Percentiles rank a stretch among this genome's conserved stretches.
These are phyloP conservation scores for Dysmachus trigonus DNA, from an alignment of 2,888 invertebrate species.

Conservation along the genomic window DNA sequence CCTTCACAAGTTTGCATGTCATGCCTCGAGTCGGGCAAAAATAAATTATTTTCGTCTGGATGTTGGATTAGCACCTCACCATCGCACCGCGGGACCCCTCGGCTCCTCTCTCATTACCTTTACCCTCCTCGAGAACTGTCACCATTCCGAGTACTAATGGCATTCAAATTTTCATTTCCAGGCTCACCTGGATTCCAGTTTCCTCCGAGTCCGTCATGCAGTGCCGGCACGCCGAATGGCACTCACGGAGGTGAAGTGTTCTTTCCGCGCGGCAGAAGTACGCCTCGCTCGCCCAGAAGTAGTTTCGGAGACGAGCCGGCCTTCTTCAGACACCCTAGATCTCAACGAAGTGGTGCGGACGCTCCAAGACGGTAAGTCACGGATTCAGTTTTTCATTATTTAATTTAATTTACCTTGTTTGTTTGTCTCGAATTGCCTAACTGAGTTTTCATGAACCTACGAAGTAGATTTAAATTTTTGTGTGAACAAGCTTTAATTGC, in stretches of 20 bases:
- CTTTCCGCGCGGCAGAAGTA: constrained; percentile 60
- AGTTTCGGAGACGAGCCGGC: constrained; percentile 60
- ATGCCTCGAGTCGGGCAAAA: background rate
- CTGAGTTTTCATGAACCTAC: background rate
- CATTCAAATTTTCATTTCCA: constrained; percentile 52
- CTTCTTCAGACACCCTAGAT: constrained; percentile 55
- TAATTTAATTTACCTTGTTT: background rate
- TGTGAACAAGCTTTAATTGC: no score
- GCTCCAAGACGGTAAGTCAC: constrained; percentile 60
- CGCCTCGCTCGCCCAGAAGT: constrained; percentile 60
- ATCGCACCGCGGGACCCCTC: background rate
- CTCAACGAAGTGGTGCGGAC: constrained; percentile 51
- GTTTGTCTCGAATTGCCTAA: background rate
- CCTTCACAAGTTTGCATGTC: background rate
- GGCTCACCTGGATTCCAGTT: constrained; percentile 63
- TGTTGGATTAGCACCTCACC: constrained; percentile 41
- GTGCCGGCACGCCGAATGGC: constrained; percentile 57
- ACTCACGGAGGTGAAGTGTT: constrained; percentile 60
- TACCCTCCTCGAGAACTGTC: background rate
- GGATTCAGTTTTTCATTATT: background rate
- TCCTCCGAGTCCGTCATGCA: constrained; percentile 63
- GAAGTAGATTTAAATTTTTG: no score
- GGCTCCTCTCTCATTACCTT: background rate
- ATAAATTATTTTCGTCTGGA: constrained; percentile 44
- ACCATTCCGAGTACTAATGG: background rate